These are phyloP conservation scores for Pseudolycoriella hygida DNA, from an alignment of 2,888 invertebrate genomes.

Conservation along the genomic window DNA sequence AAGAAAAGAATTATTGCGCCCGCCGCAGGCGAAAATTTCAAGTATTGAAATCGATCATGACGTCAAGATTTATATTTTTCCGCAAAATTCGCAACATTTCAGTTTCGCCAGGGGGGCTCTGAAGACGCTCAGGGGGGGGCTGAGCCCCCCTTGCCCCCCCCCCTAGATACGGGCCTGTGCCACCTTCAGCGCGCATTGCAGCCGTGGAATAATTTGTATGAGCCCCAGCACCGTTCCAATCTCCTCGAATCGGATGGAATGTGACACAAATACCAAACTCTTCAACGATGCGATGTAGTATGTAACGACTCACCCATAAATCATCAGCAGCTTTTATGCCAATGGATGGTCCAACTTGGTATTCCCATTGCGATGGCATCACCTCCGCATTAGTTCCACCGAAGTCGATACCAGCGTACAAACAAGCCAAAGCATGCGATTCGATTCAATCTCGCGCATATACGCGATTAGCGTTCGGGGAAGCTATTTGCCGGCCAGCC, in stretches of 20 bases:
- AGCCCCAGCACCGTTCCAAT: constrained; percentile 90
- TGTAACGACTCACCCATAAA: constrained; percentile 40
- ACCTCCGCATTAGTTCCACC: constrained; percentile 69
- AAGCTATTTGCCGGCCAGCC: constrained; percentile 39
- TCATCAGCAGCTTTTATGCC: constrained; percentile 43
- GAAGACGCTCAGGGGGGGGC: no score
- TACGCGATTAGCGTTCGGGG: constrained; percentile 49
- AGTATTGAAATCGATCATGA: no score
- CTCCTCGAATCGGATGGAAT: constrained; percentile 42
- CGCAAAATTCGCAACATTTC: no score
- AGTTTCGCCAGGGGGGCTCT: no score
- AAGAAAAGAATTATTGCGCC: no score
- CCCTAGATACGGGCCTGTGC: no score
- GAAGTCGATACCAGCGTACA: constrained; percentile 62
- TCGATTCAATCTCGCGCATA: constrained; percentile 70
- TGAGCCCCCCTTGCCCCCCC: no score
- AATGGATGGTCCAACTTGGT: constrained; percentile 43
- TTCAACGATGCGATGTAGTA: constrained; percentile 39
- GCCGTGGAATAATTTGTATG: constrained; percentile 85
- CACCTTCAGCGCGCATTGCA: constrained; percentile 56
- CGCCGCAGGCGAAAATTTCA: no score
- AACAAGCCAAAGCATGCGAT: constrained; percentile 47
- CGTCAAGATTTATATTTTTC: no score
- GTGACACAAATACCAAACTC: constrained; percentile 39
- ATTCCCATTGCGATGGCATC: constrained; percentile 64